phyloP scores from a whole-genome alignment of 35 echinoderm and acorn worm species.

The Amphiura filiformis region DNA sequence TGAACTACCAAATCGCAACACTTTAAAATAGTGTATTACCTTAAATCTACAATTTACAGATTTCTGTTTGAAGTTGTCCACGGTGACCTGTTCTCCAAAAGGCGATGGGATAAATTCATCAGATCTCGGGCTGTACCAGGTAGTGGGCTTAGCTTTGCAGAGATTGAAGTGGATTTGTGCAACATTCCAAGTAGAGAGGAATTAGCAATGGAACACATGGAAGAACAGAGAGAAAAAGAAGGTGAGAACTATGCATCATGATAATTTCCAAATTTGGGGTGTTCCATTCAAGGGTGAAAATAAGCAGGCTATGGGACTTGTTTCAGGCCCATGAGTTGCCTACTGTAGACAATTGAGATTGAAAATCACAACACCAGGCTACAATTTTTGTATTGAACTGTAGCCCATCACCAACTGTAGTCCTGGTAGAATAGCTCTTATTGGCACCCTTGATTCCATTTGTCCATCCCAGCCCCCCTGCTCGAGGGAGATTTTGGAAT shows the following conservation, averaged over 20 bases:
- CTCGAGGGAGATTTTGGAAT: no score
- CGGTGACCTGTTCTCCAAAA: slow-evolving; percentile 80
- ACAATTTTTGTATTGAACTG: not conserved
- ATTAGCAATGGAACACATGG: slow-evolving; percentile 67
- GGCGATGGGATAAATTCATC: slow-evolving; percentile 82
- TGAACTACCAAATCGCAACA: no score
- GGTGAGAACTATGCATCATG: no score
- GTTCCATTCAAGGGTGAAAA: no score
- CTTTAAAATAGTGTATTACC: no score
- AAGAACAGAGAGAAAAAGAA: slow-evolving; percentile 80
- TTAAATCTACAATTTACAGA: no score
- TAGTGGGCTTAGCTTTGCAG: slow-evolving; percentile 76
- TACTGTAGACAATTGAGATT: not conserved
- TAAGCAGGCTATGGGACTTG: no score
- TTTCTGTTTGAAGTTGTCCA: slow-evolving; percentile 93
- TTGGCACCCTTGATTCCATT: no score
- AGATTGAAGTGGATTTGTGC: slow-evolving; percentile 97
- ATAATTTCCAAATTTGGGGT: not conserved
- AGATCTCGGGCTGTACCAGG: slow-evolving; percentile 73
- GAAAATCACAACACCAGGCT: no score
- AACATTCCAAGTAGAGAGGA: slow-evolving; percentile 91
- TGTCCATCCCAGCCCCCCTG: no score
- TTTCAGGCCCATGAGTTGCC: no score
- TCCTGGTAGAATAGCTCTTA: not conserved
- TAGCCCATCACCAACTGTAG: not conserved